phyloP scores from a whole-genome alignment of 2,113 vertebrate genomes.

The Epinephelus lanceolatus region DNA sequence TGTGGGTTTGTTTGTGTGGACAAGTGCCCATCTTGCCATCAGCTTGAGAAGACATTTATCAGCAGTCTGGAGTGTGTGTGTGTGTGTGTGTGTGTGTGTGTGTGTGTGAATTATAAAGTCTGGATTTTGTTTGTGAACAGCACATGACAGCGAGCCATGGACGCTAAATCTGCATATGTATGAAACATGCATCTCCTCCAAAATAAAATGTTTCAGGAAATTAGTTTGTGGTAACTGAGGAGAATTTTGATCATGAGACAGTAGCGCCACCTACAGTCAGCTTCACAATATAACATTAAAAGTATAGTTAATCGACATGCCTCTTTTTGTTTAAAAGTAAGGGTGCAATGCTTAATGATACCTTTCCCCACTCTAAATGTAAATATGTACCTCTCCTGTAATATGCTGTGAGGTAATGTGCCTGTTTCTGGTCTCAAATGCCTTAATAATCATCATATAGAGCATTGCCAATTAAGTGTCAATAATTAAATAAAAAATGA shows the following conservation, averaged over 20 bases:
- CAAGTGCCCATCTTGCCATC: slow-evolving; percentile 70
- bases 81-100: slow-evolving; percentile 6
- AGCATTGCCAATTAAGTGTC: neutral
- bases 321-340: neutral
- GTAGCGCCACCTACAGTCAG: slow-evolving; percentile 65
- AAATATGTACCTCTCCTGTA: too few relatives aligned
- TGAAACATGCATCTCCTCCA: slow-evolving; percentile 3
- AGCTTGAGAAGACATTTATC: slow-evolving; percentile 79
- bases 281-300: slow-evolving; percentile 18
- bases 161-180: slow-evolving; percentile 7
- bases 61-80: slow-evolving; percentile 19
- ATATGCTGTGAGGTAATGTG: too few relatives aligned
- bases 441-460: too few relatives aligned
- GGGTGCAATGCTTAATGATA: neutral
- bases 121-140: neutral
- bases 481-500: neutral
- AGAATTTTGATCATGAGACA: slow-evolving; percentile 15
- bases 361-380: too few relatives aligned
- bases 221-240: neutral
- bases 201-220: neutral
- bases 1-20: slow-evolving; percentile 64
- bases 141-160: neutral
- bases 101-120: slow-evolving; percentile 10
- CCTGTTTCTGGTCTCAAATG: too few relatives aligned
- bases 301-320: neutral